Evolutionary conservation across 2,888 invertebrate genomes (phyloP).

Genomic region (Trisateles emortualis): DNA sequence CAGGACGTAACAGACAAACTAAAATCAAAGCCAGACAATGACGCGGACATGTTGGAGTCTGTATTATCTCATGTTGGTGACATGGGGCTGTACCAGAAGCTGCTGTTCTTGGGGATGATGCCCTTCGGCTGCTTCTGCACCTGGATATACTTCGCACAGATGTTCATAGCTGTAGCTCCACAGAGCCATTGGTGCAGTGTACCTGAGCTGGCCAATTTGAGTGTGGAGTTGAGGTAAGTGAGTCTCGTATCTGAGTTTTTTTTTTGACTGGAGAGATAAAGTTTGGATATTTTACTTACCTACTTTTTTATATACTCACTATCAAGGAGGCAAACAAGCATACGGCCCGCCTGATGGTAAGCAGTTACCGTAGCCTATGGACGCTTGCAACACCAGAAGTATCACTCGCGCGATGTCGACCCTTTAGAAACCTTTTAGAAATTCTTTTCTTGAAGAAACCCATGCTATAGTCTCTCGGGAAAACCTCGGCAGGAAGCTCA

Average conservation of each 20-base stretch:
- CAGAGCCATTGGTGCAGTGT: slow-evolving; percentile 71
- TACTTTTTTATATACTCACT: too few species aligned
- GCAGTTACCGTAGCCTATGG: too few species aligned
- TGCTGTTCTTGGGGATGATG: slow-evolving; percentile 68
- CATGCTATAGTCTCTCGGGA: too few species aligned
- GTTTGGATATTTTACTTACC: too few species aligned
- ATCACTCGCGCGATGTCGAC: too few species aligned
- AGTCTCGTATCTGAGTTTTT: not conserved
- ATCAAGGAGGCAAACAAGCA: too few species aligned
- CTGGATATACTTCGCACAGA: slow-evolving; percentile 74
- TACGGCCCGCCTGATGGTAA: too few species aligned
- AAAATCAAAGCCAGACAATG: not conserved
- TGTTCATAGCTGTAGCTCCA: slow-evolving; percentile 73
- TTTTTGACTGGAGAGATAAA: too few species aligned
- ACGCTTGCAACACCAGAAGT: too few species aligned
- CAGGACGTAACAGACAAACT: not conserved
- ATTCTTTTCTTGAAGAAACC: too few species aligned
- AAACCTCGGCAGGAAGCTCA: too few species aligned
- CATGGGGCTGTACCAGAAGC: slow-evolving; percentile 71
- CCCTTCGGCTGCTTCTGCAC: slow-evolving; percentile 72
- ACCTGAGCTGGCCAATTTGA: slow-evolving; percentile 62
- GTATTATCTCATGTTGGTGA: slow-evolving; percentile 67
- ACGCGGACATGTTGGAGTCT: slow-evolving; percentile 56
- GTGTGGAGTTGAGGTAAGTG: slow-evolving; percentile 61
- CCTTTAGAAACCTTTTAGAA: too few species aligned